phyloP scores from a whole-genome alignment of 2,888 invertebrate species.

The Odontomyia ornata region DNA sequence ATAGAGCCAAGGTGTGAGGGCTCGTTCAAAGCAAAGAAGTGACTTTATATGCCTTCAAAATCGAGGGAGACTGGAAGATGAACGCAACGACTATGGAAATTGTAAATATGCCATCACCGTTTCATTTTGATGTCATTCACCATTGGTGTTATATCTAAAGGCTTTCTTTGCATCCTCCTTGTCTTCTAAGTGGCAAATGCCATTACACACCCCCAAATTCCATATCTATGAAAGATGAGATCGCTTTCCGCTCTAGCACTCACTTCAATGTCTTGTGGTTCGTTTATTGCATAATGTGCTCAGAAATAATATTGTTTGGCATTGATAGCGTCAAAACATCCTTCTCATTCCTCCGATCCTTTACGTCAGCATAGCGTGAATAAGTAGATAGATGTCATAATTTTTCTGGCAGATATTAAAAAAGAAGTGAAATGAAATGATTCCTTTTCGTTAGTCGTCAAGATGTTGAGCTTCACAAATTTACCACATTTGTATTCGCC shows the following conservation, averaged over 20 bases:
- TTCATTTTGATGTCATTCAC: slow-evolving; percentile 36
- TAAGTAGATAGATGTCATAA: slow-evolving; percentile 30
- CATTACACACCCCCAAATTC: neutral
- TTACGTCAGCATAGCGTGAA: neutral
- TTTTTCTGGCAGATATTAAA: slow-evolving; percentile 43
- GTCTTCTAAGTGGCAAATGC: neutral
- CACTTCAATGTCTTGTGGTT: neutral
- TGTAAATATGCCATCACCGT: neutral
- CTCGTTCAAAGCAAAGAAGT: too few species aligned
- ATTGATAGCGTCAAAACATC: slow-evolving; percentile 23
- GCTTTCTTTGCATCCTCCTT: neutral
- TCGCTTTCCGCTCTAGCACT: neutral
- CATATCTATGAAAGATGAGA: neutral
- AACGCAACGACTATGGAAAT: neutral
- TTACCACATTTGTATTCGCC: slow-evolving; percentile 16
- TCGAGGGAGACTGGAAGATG: too few species aligned
- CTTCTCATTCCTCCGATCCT: neutral
- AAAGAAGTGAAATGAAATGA: neutral
- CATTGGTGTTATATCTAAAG: slow-evolving; percentile 1
- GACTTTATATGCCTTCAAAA: too few species aligned
- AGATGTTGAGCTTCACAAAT: slow-evolving; percentile 2
- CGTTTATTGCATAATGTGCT: neutral
- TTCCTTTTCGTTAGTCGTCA: neutral
- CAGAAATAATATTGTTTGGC: slow-evolving; percentile 16
- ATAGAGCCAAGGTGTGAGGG: too few species aligned